These are phyloP conservation scores for Antedon mediterranea DNA, from an alignment of 53 echinoderm and acorn worm genomes.

Conservation along the genomic window DNA sequence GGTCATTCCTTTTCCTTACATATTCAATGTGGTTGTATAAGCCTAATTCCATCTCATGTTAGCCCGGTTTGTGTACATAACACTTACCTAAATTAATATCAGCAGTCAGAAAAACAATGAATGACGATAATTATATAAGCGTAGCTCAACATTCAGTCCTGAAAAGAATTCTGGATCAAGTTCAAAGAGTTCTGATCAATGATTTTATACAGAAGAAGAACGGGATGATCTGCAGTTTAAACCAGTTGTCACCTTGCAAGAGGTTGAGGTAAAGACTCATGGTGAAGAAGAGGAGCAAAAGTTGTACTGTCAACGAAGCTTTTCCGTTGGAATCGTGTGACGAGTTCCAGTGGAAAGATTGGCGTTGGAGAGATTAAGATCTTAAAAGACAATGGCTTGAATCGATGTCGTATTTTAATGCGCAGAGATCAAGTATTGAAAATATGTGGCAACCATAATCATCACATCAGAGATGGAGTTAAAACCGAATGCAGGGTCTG, in stretches of 20 bases:
- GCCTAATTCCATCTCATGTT: too few relatives aligned
- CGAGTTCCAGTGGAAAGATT: slow-evolving; percentile 68
- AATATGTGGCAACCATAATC: slow-evolving; percentile 90
- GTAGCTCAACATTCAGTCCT: too few relatives aligned
- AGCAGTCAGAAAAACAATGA: not conserved
- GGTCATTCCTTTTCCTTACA: too few relatives aligned
- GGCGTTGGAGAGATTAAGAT: slow-evolving; percentile 86
- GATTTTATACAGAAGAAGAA: not conserved
- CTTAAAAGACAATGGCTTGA: slow-evolving; percentile 30
- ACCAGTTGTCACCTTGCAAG: slow-evolving; percentile 61
- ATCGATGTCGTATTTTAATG: slow-evolving; percentile 65
- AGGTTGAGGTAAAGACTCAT: slow-evolving; percentile 28
- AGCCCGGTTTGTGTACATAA: too few relatives aligned
- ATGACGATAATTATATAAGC: not conserved
- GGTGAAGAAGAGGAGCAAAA: slow-evolving; percentile 79
- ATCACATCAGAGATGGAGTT: slow-evolving; percentile 50
- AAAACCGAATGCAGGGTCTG: slow-evolving; percentile 38
- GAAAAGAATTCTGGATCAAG: not conserved
- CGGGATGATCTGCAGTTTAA: slow-evolving; percentile 73
- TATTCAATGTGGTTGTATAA: too few relatives aligned
- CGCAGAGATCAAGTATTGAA: slow-evolving; percentile 87
- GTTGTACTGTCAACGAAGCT: slow-evolving; percentile 73
- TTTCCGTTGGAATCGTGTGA: slow-evolving; percentile 54
- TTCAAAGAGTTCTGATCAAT: not conserved
- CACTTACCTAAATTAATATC: not conserved